Percentiles rank a stretch among this genome's conserved stretches.
Evolutionary conservation across 2,797 vertebrate genomes (phyloP).

Genomic region (Austrolebias charrua): DNA sequence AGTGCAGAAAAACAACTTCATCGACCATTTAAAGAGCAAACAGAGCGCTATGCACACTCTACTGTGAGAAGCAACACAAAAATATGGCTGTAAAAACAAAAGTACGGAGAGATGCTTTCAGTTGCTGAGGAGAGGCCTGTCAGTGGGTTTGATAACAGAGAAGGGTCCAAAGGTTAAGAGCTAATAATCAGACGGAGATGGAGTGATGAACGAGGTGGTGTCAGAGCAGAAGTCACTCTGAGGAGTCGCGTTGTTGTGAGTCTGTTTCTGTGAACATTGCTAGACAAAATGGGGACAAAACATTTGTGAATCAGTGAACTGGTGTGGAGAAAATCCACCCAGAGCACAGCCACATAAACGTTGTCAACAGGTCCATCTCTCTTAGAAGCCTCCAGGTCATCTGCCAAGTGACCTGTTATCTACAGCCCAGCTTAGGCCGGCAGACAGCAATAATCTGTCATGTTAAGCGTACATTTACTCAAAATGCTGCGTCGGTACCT

Average conservation of each 20-base stretch:
- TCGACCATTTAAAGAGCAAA: constrained; percentile 71
- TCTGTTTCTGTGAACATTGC: constrained; percentile 21
- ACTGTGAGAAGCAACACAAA: constrained; percentile 33
- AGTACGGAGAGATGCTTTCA: constrained; percentile 39
- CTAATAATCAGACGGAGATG: constrained; percentile 62
- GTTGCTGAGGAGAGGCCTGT: constrained; percentile 44
- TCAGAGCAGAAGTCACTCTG: constrained; percentile 36
- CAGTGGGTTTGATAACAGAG: constrained; percentile 57
- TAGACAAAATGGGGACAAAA: constrained; percentile 44
- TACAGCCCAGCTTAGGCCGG: constrained; percentile 57
- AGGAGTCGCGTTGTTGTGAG: constrained; percentile 15
- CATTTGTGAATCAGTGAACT: constrained; percentile 53
- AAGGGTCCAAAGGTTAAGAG: constrained; percentile 72
- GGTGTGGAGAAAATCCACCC: constrained; percentile 56
- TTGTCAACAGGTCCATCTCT: constrained; percentile 64
- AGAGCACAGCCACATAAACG: constrained; percentile 21
- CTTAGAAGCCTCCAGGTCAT: constrained; percentile 64
- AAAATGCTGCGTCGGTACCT: constrained; percentile 39
- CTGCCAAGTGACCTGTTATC: constrained; percentile 72
- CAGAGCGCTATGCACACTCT: constrained; percentile 23
- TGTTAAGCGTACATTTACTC: constrained; percentile 68
- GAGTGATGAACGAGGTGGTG: constrained; percentile 65
- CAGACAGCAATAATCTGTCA: constrained; percentile 71
- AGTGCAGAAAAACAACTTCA: constrained; percentile 53
- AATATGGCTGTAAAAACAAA: constrained; percentile 56